Percentiles rank a stretch among this genome's conserved stretches.
These are phyloP conservation scores for Pogonocherus hispidulus DNA, from an alignment of 2,888 invertebrate genomes.

Conservation along the genomic window DNA sequence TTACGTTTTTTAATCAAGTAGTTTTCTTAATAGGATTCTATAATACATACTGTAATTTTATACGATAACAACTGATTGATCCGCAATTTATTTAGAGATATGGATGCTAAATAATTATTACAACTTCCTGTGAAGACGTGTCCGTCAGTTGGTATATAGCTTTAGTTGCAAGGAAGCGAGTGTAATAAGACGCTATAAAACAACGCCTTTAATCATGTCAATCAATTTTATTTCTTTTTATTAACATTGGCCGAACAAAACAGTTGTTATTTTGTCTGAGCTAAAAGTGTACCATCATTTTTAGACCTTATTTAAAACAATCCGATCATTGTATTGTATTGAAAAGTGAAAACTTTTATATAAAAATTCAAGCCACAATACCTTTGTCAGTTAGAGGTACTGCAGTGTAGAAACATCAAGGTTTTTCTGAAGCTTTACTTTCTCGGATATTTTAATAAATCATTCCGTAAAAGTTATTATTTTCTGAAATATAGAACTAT, in stretches of 20 bases:
- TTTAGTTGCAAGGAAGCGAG: background rate
- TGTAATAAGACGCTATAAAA: too few relatives aligned
- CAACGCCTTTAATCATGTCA: too few relatives aligned
- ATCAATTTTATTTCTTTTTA: background rate
- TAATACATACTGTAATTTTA: background rate
- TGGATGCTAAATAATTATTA: background rate
- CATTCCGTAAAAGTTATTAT: too few relatives aligned
- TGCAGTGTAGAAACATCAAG: too few relatives aligned
- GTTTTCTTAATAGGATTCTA: background rate
- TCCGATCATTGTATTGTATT: background rate
- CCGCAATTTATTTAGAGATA: background rate
- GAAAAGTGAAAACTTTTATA: background rate
- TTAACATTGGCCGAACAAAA: background rate
- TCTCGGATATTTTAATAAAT: too few relatives aligned
- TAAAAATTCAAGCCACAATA: background rate
- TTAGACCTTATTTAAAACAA: background rate
- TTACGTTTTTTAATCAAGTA: background rate
- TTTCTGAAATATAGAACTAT: too few relatives aligned
- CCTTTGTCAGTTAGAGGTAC: background rate
- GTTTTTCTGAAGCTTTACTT: too few relatives aligned
- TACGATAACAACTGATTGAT: background rate
- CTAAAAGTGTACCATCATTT: background rate
- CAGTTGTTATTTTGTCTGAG: background rate
- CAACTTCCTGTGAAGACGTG: too few relatives aligned
- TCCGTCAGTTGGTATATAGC: too few relatives aligned